Conservation (phyloP, 2,113 vertebrate genomes). For the Benthochromis sp. region DNA sequence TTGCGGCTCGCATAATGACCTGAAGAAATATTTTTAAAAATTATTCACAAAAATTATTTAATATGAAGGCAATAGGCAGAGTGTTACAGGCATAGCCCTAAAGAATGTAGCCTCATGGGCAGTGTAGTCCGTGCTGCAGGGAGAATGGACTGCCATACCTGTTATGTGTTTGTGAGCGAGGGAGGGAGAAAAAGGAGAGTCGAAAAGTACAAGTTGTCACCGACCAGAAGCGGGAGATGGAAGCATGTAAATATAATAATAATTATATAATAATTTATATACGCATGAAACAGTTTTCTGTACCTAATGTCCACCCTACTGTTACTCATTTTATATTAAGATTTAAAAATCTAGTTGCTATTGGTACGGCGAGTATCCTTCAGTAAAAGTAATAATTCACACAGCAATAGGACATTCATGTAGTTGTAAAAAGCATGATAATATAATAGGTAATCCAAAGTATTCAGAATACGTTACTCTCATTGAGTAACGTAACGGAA, state of each 20-base stretch:
- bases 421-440: background rate
- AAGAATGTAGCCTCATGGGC: background rate
- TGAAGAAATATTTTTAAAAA: background rate
- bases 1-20: rapidly evolving
- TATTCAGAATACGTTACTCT: background rate
- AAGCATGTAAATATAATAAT: background rate
- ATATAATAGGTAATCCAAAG: background rate
- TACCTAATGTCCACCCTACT: background rate
- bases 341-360: background rate
- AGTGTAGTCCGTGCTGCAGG: background rate
- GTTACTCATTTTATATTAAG: background rate
- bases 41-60: background rate
- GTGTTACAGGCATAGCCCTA: background rate
- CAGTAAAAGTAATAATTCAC: background rate
- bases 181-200: background rate
- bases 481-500: background rate
- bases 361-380: background rate
- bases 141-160: background rate
- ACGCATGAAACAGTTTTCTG: background rate
- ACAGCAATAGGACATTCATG: background rate
- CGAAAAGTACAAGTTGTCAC: background rate
- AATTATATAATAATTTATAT: background rate
- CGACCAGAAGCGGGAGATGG: background rate
- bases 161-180: background rate
- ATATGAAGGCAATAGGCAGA: background rate